These are phyloP conservation scores for Tricholauxania praeusta DNA, from an alignment of 2,888 invertebrate genomes.

Conservation along the genomic window DNA sequence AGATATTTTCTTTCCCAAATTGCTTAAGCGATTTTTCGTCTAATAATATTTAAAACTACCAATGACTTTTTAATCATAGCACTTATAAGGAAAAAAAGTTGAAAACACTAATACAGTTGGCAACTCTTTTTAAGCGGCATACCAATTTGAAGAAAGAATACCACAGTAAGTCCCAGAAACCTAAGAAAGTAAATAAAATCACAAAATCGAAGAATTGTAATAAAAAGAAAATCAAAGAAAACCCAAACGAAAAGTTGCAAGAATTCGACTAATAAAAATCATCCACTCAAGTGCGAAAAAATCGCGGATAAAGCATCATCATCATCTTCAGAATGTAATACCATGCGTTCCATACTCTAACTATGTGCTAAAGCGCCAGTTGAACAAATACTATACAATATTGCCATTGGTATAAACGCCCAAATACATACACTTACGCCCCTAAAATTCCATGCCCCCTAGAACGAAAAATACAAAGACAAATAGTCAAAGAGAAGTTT, in stretches of 20 bases:
- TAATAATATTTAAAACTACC: conserved; percentile 35
- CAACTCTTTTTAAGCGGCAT: conserved; percentile 5
- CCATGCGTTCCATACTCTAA: neutral
- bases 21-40: neutral
- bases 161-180: neutral
- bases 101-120: conserved; percentile 25
- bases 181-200: conserved; percentile 26
- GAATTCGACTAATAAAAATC: conserved; percentile 68
- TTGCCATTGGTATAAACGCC: neutral
- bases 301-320: conserved; percentile 65
- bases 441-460: neutral
- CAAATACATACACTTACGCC: neutral
- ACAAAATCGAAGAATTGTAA: conserved; percentile 21
- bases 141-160: neutral
- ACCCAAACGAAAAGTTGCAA: conserved; percentile 48
- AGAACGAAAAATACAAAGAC: conserved; percentile 26
- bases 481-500: conserved; percentile 33
- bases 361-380: too few species aligned
- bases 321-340: conserved; percentile 30
- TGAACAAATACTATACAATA: too few species aligned
- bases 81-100: too few species aligned
- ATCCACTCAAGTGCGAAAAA: conserved; percentile 68
- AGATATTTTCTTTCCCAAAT: too few species aligned
- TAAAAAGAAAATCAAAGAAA: conserved; percentile 30
- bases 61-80: too few species aligned